phyloP scores from a whole-genome alignment of 1,140 invertebrate genomes.

The Caerostris darwini region DNA sequence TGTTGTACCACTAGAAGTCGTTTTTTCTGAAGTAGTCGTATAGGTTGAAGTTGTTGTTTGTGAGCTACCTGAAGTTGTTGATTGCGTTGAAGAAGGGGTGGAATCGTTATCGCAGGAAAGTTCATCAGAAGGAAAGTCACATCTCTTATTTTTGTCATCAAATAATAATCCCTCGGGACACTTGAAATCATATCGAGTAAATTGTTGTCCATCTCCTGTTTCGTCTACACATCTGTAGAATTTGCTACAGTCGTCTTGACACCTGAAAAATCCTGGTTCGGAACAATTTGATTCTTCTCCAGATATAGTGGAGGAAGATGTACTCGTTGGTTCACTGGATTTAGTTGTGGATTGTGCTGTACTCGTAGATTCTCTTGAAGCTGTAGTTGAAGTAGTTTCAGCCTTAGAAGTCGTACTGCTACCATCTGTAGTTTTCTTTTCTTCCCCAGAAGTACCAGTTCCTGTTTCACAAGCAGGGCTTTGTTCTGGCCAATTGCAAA shows the following conservation, averaged over 20 bases:
- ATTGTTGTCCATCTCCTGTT: conserved; percentile 84
- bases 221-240: conserved; percentile 81
- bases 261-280: conserved; percentile 78
- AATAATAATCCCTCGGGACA: conserved; percentile 81
- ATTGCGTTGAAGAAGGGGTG: not conserved
- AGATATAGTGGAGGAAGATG: not conserved
- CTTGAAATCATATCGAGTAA: conserved; percentile 83
- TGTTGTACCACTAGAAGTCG: not conserved
- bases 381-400: not conserved
- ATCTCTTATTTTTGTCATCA: conserved; percentile 80
- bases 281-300: conserved; percentile 55
- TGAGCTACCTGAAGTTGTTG: not conserved
- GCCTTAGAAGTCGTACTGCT: not conserved
- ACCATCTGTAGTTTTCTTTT: not conserved
- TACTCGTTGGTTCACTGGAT: not conserved
- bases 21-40: not conserved
- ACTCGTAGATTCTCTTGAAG: not conserved
- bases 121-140: conserved; percentile 79
- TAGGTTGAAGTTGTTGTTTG: not conserved
- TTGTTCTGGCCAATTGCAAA: conserved; percentile 79
- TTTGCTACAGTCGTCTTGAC: conserved; percentile 79
- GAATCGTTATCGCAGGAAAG: conserved; percentile 68
- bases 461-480: conserved; percentile 74
- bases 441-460: conserved; percentile 80
- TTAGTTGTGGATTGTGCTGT: conserved; percentile 15